Evolutionary conservation across 2,888 invertebrate genomes (phyloP), one percentile per base, ranked within the genome.

Genomic region (Andrena bucephala): DNA sequence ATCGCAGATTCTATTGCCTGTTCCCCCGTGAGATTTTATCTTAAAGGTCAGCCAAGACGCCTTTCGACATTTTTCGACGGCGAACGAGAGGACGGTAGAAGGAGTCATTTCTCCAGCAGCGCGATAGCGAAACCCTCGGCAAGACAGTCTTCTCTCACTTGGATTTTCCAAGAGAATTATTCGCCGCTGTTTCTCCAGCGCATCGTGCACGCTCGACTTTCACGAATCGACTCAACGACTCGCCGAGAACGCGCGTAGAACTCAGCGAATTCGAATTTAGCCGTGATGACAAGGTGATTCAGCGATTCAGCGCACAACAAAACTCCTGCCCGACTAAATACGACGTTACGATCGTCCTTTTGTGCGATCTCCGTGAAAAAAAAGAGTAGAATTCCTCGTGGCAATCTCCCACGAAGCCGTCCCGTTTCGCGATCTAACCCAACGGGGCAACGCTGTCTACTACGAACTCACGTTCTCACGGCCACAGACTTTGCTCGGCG

Each of bases 381-480:
- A 74, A 81, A 82, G 63, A 63, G 16, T 29, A 73, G 65, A 72
- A 81, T 69, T 85, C 89, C 85, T 81, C 59, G 75, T 52, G 68
- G 85, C 78, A 70, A 68, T 87, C 73, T 87, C 87, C 75, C 87
- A 89, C 83, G 85, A 79, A 85, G 76, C 36, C 60, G 60, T 79
- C 62, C 67, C 77, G 83, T 78, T 85, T 83, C 76, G 59, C 81
- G 77, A 74, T 83, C 80, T 67, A 70, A 29, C 72, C 57, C 74
- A 84, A 88, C 67, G 33, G 7, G 79, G 69, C 71, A 52, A 66
- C 65, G 71, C 29, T 65, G 57, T n/a, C 68, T 66, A 76, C 72
- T 59, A 42, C 20, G 52, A 75, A 54, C 77, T 59, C 63, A 8
- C 66, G 75, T 83, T 87, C 87, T 86, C 87, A 88, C 87, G 86